Percentiles rank a stretch among this genome's conserved stretches.
These are phyloP conservation scores for Nymphalis io DNA, from an alignment of 1,140 invertebrate species.

Conservation along the genomic window DNA sequence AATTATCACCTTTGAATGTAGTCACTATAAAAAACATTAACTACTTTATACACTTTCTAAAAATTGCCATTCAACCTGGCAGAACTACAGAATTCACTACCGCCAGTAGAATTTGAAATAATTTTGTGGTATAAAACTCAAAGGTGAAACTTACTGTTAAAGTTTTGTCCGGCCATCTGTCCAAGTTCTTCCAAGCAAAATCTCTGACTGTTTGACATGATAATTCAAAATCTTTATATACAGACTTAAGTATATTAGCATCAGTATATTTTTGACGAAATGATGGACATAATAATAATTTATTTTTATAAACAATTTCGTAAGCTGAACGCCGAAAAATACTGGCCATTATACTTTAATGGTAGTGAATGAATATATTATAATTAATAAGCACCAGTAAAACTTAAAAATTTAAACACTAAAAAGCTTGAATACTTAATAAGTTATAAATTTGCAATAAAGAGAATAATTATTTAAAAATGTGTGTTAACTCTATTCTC, in stretches of 20 bases:
- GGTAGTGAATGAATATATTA: not conserved
- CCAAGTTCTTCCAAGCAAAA: conserved; percentile 70
- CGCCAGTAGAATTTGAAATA: too few species aligned
- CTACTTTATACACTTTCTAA: too few species aligned
- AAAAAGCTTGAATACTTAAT: too few species aligned
- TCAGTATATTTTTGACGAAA: conserved; percentile 43
- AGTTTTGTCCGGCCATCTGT: conserved; percentile 73
- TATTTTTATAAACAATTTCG: conserved; percentile 40
- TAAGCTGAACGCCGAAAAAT: conserved; percentile 40
- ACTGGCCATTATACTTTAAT: conserved; percentile 32
- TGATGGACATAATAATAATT: conserved; percentile 15
- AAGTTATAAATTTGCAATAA: too few species aligned
- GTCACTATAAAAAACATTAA: too few species aligned
- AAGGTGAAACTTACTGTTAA: conserved; percentile 54
- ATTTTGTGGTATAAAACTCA: not conserved
- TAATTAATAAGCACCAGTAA: too few species aligned
- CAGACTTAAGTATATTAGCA: conserved; percentile 59
- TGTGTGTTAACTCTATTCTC: too few species aligned
- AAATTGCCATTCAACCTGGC: too few species aligned
- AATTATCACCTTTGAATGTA: too few species aligned
- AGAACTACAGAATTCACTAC: too few species aligned
- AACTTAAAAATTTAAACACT: too few species aligned
- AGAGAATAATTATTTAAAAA: too few species aligned
- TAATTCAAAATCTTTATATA: conserved; percentile 50
- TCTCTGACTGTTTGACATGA: conserved; percentile 67